A percentile compares a stretch with the other conserved stretches of the same genome.
Evolutionary conservation across 1,140 invertebrate species (phyloP).

Genomic region (Zelostemma sp.): DNA sequence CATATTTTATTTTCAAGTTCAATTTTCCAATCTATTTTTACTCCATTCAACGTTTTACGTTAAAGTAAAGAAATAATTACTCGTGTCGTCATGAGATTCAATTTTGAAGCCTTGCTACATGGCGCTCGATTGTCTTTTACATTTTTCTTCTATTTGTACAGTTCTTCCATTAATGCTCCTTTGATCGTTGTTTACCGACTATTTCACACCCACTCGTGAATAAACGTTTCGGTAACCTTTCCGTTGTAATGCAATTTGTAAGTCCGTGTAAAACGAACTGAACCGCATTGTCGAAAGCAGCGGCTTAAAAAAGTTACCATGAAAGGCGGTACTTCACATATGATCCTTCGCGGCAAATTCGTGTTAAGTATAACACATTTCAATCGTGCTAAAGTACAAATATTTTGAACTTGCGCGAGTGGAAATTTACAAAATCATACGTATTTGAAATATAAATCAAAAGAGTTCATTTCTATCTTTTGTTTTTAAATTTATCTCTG

Average conservation of each 20-base stretch:
- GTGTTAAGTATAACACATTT: neutral
- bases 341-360: neutral
- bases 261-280: conserved; percentile 40
- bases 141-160: conserved; percentile 43
- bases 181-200: conserved; percentile 59
- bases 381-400: neutral
- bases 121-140: conserved; percentile 9
- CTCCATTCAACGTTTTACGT: neutral
- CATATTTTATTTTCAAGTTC: too few species aligned
- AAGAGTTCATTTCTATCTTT: too few species aligned
- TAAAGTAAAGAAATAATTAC: too few species aligned
- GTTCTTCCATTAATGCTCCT: conserved; percentile 56
- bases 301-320: conserved; percentile 23
- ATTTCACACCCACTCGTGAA: conserved; percentile 58
- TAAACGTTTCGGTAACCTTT: conserved; percentile 53
- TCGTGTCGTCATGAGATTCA: neutral
- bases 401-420: too few species aligned
- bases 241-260: conserved; percentile 58
- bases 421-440: too few species aligned
- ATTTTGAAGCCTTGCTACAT: neutral
- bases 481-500: too few species aligned
- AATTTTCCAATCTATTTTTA: too few species aligned
- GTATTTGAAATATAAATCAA: too few species aligned
- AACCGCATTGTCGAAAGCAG: conserved; percentile 27
- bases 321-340: conserved; percentile 20